Evolutionary conservation across 1,140 invertebrate species (phyloP), one percentile per base, ranked within the genome.

Genomic region (Caenorhabditis inopinata): DNA sequence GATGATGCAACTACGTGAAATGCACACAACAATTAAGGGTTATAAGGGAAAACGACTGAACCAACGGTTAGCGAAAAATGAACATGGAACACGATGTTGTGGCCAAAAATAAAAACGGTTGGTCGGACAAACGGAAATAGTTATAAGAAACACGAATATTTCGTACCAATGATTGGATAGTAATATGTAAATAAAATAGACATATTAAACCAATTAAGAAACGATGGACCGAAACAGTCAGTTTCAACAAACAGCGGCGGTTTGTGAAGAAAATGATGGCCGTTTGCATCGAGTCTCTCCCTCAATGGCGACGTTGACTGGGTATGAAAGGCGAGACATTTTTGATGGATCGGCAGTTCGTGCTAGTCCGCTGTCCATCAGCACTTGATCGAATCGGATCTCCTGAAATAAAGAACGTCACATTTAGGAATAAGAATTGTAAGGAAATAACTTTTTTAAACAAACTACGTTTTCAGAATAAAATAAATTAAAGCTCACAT

Each of bases 291-390:
- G 23, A 27, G 16, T 23, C 18, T 47, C 48, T 49, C 74, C 74
- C 0, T 11, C 45, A 29, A 12, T 29, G 18, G 12, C 4, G 21
- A 38, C 11, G 38, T 0, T 47, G 7, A 32, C 3, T 12, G n/a
- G 32, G 48, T 38, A n/a, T 12, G 9, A 12, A 18, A 42, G 18
- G 38, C 58, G 58, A 11, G 32, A 18, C 45, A 82, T 45, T 45
- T 83, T 83, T 11, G 82, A 83, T 38, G 82, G 82, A 49, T 83
- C 82, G 29, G 81, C 74, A 3, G 80, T 74, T 46, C 83, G 78
- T 0, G 82, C 82, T 12, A 77, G 38, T 27, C 80, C 82, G n/a
- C 16, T 21, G 23, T 82, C 75, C 79, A 83, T 77, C 49, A 83
- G 48, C 5, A 62, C 7, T 42, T 62, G 21, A 74, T 83, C 82